A percentile compares a stretch with the other conserved stretches of the same genome.
Conservation (phyloP, 2,113 vertebrate species). For the Chaetura pelagica region DNA sequence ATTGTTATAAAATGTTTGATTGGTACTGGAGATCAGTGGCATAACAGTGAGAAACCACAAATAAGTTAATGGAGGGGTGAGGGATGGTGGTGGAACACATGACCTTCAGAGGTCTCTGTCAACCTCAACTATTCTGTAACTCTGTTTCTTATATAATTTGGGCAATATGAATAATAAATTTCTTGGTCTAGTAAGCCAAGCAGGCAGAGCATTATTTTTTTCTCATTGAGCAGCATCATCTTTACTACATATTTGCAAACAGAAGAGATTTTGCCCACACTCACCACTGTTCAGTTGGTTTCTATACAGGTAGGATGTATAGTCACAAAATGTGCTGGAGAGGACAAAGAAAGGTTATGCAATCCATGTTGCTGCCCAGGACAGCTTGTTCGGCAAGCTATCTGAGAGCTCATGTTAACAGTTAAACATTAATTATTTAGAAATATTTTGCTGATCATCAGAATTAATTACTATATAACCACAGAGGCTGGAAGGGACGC, state of each 20-base stretch:
- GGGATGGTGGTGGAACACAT: background rate
- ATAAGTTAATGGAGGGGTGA: background rate
- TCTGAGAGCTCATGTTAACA: background rate
- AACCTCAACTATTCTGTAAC: background rate
- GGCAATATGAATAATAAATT: background rate
- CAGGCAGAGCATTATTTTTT: background rate
- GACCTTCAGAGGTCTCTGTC: background rate
- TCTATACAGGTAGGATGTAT: background rate
- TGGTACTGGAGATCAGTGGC: background rate
- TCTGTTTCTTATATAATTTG: background rate
- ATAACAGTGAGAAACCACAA: background rate
- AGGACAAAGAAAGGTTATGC: background rate
- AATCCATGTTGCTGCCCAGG: background rate
- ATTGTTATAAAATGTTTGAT: background rate
- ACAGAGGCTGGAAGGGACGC: background rate
- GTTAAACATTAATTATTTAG: background rate
- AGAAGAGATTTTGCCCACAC: background rate
- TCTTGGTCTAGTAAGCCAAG: background rate
- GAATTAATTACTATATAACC: background rate
- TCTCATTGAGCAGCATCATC: background rate
- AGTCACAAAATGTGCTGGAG: background rate
- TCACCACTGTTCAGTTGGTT: background rate
- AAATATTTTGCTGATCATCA: background rate
- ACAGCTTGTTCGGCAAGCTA: background rate
- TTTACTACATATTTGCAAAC: background rate